Evolutionary conservation across 2,888 invertebrate species (phyloP), one percentile per base, ranked within the genome.

Genomic region (Geotrupes spiniger): DNA sequence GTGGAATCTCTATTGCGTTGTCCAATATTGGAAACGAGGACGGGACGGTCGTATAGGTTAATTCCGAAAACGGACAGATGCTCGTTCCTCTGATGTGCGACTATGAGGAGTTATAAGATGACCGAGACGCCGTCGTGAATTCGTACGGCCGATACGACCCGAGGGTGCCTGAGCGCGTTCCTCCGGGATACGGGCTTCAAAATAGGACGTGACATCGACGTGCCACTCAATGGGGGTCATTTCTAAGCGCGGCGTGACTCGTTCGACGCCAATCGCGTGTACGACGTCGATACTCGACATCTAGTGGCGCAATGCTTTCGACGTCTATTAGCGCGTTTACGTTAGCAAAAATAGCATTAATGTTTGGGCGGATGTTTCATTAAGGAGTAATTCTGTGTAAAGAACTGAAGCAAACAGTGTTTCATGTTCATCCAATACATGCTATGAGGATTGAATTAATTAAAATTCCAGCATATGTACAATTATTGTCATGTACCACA

Each of bases 241-340:
- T 69, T 64, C 65, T 67, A 69, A 66, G 66, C 69, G 51, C 52
- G 57, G 62, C 66, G 64, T 68, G 69, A 64, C 62, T 64, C 21
- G 21, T 21, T 21, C 6, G 4, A 21, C 21, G 6, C 3, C 4
- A 21, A 21, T 21, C 21, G 21, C 21, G 21, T 21, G 21, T 21
- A 21, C 21, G 21, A 21, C 6, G 6, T 21, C 21, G 21, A 21
- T 21, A 21, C 6, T 21, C 21, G 6, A 21, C 21, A 21, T 4
- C 4, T 4, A 21, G 21, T 21, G 6, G 3, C 21, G 21, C 6
- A 21, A 21, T 6, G 21, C 4, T 21, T 21, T 21, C 21, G 21
- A 6, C 21, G 21, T 21, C 6, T 21, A 21, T 21, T 3, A 6
- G 3, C 6, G 21, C 21, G 21, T 21, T 21, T 21, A 21, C 21